Percentiles rank a stretch among this genome's conserved stretches.
Conservation (phyloP, 2,113 vertebrate species). For the Leptodactylus fuscus region DNA sequence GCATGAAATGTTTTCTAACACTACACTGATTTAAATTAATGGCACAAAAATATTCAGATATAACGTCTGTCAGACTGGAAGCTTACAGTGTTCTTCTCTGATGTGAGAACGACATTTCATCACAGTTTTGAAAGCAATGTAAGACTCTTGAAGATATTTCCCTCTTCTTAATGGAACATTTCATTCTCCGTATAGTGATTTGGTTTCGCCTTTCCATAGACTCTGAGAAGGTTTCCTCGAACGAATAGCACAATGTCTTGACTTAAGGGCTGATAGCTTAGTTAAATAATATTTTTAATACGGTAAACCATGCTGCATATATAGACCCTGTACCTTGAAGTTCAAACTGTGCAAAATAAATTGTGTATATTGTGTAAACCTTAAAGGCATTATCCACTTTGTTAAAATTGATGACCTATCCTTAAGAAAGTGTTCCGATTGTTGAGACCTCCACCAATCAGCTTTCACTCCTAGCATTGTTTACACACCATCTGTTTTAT, state of each 20-base stretch:
- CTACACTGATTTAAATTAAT: conserved; percentile 85
- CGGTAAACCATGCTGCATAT: not conserved
- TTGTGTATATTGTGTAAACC: too few relatives aligned
- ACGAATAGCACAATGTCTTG: not conserved
- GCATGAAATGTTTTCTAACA: conserved; percentile 83
- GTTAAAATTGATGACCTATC: too few relatives aligned
- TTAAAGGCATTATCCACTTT: too few relatives aligned
- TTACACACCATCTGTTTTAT: too few relatives aligned
- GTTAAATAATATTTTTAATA: not conserved
- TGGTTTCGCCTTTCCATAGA: not conserved
- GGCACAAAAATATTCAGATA: conserved; percentile 70
- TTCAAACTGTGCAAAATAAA: not conserved
- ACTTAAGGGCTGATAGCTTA: not conserved
- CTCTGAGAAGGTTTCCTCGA: not conserved
- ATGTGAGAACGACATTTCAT: conserved; percentile 66
- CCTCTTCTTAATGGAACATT: not conserved
- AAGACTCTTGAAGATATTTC: conserved; percentile 63
- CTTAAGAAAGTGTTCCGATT: too few relatives aligned
- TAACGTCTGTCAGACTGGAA: conserved; percentile 69
- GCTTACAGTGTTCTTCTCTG: conserved; percentile 69
- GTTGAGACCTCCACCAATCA: too few relatives aligned
- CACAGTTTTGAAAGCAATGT: conserved; percentile 69
- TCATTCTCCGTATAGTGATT: not conserved
- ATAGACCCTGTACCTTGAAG: not conserved
- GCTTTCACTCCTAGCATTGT: too few relatives aligned